Conservation (phyloP, 2,888 invertebrate genomes). For the Idaea aversata region DNA sequence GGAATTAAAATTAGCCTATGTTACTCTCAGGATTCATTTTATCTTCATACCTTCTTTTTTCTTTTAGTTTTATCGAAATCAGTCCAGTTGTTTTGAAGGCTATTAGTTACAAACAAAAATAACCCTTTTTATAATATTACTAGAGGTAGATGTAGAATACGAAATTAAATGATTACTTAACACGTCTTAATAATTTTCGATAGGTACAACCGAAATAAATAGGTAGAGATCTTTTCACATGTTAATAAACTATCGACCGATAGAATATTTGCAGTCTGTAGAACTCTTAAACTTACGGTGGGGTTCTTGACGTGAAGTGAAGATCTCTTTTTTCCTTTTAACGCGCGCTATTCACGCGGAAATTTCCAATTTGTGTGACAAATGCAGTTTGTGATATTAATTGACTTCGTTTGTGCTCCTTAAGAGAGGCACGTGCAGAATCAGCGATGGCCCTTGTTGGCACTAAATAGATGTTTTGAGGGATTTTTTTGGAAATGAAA, state of each 20-base stretch:
- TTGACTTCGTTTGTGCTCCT: slow-evolving; percentile 46
- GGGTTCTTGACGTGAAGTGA: slow-evolving; percentile 42
- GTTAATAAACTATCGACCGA: background rate
- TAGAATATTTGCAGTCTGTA: background rate
- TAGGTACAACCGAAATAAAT: no score
- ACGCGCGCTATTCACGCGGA: slow-evolving; percentile 28
- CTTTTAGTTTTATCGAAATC: no score
- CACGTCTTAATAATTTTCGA: no score
- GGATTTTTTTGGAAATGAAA: background rate
- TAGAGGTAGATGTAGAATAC: no score
- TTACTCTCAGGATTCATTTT: no score
- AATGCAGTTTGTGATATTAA: slow-evolving; percentile 53
- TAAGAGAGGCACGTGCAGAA: background rate
- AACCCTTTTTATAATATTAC: no score
- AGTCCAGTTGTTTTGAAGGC: no score
- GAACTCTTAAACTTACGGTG: background rate
- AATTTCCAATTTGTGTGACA: slow-evolving; percentile 49
- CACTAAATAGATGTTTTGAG: background rate
- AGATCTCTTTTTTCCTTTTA: slow-evolving; percentile 30
- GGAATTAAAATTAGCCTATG: no score
- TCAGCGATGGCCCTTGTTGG: background rate
- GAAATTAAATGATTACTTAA: no score
- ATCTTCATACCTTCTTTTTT: no score
- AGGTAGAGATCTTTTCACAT: background rate
- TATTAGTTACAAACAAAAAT: no score